phyloP scores from a whole-genome alignment of 2,113 vertebrate genomes.

The Limnothrissa miodon region DNA sequence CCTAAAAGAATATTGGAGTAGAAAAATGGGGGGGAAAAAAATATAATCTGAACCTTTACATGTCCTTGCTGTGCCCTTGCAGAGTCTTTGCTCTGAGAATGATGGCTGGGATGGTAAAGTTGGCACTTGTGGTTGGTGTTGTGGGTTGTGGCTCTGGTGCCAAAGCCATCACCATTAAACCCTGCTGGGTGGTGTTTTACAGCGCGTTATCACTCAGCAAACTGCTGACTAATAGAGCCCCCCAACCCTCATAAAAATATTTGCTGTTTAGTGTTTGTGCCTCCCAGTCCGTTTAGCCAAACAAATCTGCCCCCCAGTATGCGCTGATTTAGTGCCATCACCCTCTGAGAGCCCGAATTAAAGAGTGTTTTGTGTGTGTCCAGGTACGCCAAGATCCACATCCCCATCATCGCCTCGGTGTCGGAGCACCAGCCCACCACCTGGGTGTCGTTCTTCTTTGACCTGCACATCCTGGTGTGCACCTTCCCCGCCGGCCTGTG shows the following conservation, averaged over 20 bases:
- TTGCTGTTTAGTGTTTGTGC: conserved; percentile 13
- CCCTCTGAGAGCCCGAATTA: neutral
- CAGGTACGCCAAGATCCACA: conserved; percentile 99
- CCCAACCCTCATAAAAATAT: neutral
- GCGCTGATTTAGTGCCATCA: neutral
- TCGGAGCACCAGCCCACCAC: conserved; percentile 98
- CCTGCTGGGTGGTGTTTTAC: neutral
- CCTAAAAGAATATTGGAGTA: neutral
- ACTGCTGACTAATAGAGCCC: neutral
- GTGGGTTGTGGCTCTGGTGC: neutral
- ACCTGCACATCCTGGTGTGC: conserved; percentile 99
- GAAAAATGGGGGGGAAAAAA: neutral
- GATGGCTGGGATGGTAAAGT: neutral
- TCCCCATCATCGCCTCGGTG: conserved; percentile 98
- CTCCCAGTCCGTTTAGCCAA: neutral
- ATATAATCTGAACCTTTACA: neutral
- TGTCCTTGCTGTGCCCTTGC: neutral
- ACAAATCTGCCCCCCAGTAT: neutral
- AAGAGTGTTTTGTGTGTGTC: conserved; percentile 28
- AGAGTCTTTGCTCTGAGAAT: neutral
- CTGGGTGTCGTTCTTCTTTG: conserved; percentile 88
- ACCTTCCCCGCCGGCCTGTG: conserved; percentile 96
- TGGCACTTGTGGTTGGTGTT: neutral
- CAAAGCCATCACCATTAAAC: neutral
- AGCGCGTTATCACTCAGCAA: neutral